phyloP scores from a whole-genome alignment of 2,888 invertebrate genomes.

The Creontiades dilutus region DNA sequence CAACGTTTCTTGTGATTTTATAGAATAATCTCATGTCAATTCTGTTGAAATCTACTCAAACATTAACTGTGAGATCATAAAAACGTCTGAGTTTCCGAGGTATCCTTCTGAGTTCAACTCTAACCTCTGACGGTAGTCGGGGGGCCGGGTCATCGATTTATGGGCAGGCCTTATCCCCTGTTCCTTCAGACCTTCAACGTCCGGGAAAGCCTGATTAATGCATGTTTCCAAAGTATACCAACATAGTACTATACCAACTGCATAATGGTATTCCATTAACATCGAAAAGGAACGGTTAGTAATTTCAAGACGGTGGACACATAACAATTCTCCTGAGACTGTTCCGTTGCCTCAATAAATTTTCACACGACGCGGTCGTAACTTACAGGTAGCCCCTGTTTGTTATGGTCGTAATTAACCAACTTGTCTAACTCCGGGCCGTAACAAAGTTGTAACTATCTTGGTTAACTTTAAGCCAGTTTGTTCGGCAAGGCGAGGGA shows the following conservation, averaged over 20 bases:
- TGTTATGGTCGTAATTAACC: constrained; percentile 3
- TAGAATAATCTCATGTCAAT: too few relatives aligned
- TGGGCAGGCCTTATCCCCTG: too few relatives aligned
- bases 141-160: too few relatives aligned
- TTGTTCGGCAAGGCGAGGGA: neutral
- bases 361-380: neutral
- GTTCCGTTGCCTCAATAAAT: neutral
- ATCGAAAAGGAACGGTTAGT: neutral
- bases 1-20: too few relatives aligned
- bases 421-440: neutral
- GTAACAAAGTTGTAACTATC: constrained; percentile 19
- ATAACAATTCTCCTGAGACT: neutral
- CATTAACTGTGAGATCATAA: too few relatives aligned
- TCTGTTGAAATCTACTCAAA: too few relatives aligned
- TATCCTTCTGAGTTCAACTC: too few relatives aligned
- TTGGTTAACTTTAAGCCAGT: neutral
- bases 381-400: constrained; percentile 15
- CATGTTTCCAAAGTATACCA: too few relatives aligned
- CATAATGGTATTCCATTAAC: neutral
- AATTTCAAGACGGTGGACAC: neutral
- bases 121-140: too few relatives aligned
- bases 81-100: too few relatives aligned
- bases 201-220: too few relatives aligned
- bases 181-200: too few relatives aligned
- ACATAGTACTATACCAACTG: neutral